Evolutionary conservation across 2,797 vertebrate genomes (phyloP), one percentile per base, ranked within the genome.

Genomic region (Rhyacichthys aspro): DNA sequence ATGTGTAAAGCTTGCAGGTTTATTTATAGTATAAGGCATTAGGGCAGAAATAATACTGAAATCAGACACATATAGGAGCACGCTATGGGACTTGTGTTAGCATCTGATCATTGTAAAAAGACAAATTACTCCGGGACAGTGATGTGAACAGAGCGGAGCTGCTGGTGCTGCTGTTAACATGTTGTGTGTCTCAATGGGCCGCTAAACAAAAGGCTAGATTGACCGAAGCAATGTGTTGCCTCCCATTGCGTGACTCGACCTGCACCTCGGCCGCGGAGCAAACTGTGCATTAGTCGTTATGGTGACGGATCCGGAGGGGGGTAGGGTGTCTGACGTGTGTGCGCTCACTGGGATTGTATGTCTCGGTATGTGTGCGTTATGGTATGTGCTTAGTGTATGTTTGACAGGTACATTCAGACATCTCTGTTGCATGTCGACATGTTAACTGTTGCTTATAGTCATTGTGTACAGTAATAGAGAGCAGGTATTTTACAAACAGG

Each of bases 261-360:
- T 63, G 59, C 43, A 43, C 19, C 19, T 1, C 59, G 69, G 69
- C 76, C 71, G 72, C 75, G 42, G 3, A 19, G 63, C 62, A 78
- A 90, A 89, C 86, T 92, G 89, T 90, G 88, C 77, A 87, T 85
- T 70, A 47, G 88, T 91, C 77, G 79, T 88, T 83, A 75, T 86
- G 86, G 89, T 70, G 79, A 90, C 78, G 8, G 10, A 50, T 89
- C 82, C 89, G 8, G 45, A 70, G 88, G 90, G 93, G 86, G 57
- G 34, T 44, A 23, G 14, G 14, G 36, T 45, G 15, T n/a, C n/a
- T n/a, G n/a, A n/a, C n/a, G n/a, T n/a, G n/a, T n/a, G n/a, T 47
- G 37, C 53, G 43, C 44, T 43, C 43, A 39, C 11, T 42, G 14
- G 42, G 55, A 43, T 53, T 57, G 53, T 50, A 16, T 63, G 55